Evolutionary conservation across 2,113 vertebrate species (phyloP).

Genomic region (Columba janthina): DNA sequence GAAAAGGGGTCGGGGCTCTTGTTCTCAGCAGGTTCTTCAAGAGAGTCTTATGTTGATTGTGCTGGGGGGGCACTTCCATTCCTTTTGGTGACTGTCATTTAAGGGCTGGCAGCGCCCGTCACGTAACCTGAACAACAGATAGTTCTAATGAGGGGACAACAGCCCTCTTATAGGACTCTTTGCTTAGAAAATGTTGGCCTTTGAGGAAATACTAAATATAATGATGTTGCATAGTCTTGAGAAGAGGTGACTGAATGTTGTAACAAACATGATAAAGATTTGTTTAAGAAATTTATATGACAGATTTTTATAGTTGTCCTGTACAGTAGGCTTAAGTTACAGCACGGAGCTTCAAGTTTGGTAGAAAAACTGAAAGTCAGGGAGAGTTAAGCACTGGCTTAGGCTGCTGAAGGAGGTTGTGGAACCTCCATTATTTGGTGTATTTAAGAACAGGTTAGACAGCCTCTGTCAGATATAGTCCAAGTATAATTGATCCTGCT

Average conservation of each 20-base stretch:
- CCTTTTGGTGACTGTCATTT: background rate
- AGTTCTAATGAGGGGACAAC: background rate
- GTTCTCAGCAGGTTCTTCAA: background rate
- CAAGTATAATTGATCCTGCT: background rate
- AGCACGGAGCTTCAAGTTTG: background rate
- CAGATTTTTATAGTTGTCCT: background rate
- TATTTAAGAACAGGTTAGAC: background rate
- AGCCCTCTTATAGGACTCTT: background rate
- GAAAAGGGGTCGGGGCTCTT: fast-evolving
- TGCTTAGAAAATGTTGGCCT: background rate
- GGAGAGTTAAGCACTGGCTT: background rate
- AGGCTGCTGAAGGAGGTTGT: background rate
- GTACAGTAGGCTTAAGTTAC: background rate
- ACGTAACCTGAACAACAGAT: background rate
- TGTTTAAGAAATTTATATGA: background rate
- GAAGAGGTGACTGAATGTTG: background rate
- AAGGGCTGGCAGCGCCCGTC: background rate
- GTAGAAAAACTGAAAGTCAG: background rate
- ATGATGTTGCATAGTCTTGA: background rate
- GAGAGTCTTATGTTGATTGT: background rate
- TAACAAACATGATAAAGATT: background rate
- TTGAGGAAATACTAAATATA: background rate
- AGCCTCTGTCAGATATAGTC: background rate
- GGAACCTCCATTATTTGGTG: background rate
- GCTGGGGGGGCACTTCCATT: background rate